Evolutionary conservation across 1,140 invertebrate species (phyloP).

Genomic region (Caenorhabditis latens): DNA sequence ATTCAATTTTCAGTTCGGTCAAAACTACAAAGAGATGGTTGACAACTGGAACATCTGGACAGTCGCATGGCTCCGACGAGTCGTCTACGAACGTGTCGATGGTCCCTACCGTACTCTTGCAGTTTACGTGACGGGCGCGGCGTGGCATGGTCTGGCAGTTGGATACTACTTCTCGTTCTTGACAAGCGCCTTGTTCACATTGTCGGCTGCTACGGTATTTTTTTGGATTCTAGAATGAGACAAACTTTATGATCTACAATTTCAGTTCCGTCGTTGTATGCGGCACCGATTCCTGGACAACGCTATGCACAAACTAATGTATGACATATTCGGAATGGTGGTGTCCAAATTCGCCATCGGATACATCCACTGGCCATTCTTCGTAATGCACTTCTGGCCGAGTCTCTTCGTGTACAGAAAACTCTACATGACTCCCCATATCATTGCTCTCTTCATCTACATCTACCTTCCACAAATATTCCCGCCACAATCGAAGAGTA

Average conservation of each 20-base stretch:
- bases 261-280: conserved; percentile 45
- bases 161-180: conserved; percentile 44
- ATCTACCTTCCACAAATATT: conserved; percentile 15
- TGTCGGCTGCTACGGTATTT: conserved; percentile 6
- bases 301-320: conserved; percentile 17
- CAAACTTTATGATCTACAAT: neutral
- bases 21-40: conserved; percentile 49
- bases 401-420: conserved; percentile 41
- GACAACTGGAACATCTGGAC: conserved; percentile 50
- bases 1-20: conserved; percentile 17
- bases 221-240: neutral
- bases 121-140: conserved; percentile 24
- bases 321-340: conserved; percentile 40
- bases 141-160: conserved; percentile 21
- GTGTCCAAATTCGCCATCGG: conserved; percentile 22
- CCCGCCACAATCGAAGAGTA: neutral
- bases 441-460: neutral
- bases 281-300: conserved; percentile 27
- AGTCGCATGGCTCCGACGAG: conserved; percentile 20
- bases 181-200: conserved; percentile 32
- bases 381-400: conserved; percentile 44
- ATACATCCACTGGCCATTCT: conserved; percentile 44
- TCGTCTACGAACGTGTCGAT: conserved; percentile 25
- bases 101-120: conserved; percentile 43
- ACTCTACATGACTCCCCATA: conserved; percentile 17